Evolutionary conservation across 1,140 invertebrate genomes (phyloP).

Genomic region (Sitodiplosis mosellana): DNA sequence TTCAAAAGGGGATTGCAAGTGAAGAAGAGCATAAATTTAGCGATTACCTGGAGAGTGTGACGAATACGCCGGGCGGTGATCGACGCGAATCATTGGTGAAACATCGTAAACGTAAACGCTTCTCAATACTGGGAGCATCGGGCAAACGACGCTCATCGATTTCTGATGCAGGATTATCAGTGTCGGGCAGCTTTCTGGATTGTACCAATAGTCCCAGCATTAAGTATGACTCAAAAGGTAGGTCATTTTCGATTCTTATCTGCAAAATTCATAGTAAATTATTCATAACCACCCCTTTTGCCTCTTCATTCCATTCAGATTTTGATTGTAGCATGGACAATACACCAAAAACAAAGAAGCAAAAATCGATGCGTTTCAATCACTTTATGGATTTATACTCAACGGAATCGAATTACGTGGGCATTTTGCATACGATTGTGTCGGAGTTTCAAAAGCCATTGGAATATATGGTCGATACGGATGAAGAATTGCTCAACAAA

Average conservation of each 20-base stretch:
- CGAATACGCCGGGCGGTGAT: constrained; percentile 26
- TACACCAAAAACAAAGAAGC: constrained; percentile 22
- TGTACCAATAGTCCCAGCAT: constrained; percentile 55
- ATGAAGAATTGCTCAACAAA: constrained; percentile 63
- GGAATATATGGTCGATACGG: constrained; percentile 59
- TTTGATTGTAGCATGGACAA: constrained; percentile 14
- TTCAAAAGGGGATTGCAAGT: constrained; percentile 86
- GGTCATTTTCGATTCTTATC: background rate
- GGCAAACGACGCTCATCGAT: constrained; percentile 61
- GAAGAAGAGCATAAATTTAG: constrained; percentile 54
- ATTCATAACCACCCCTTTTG: no score
- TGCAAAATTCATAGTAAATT: background rate
- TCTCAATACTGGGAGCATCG: constrained; percentile 25
- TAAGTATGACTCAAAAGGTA: constrained; percentile 21
- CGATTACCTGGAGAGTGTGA: constrained; percentile 24
- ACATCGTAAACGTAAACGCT: constrained; percentile 51
- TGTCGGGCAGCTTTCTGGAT: constrained; percentile 73
- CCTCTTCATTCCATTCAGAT: background rate
- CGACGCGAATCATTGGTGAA: constrained; percentile 34
- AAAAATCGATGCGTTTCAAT: constrained; percentile 48
- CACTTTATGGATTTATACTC: constrained; percentile 84
- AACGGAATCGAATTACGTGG: constrained; percentile 94
- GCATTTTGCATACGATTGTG: constrained; percentile 81
- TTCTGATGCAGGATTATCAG: constrained; percentile 64
- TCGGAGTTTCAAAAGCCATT: constrained; percentile 85